Percentiles rank a stretch among this genome's conserved stretches.
phyloP scores from a whole-genome alignment of 2,797 vertebrate genomes.

The Acrossocheilus wenchowensis region DNA sequence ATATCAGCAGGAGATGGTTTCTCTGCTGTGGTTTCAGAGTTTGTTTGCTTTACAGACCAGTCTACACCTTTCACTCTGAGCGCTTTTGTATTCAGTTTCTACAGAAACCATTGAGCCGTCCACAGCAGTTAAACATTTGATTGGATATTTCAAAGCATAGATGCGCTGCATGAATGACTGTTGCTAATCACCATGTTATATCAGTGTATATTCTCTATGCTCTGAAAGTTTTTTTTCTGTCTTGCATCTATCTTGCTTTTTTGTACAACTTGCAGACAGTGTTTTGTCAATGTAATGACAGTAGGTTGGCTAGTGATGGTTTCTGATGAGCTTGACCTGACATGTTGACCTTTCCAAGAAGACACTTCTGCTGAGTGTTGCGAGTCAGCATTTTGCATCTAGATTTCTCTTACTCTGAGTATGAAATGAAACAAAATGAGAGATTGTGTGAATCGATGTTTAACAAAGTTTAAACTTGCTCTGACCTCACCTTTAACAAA shows the following conservation, averaged over 20 bases:
- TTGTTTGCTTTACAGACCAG: slow-evolving; percentile 16
- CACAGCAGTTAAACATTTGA: not conserved
- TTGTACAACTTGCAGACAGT: not conserved
- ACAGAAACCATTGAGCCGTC: not conserved
- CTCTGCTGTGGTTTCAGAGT: not conserved
- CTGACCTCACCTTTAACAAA: no score
- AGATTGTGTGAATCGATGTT: not conserved
- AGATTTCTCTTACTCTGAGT: not conserved
- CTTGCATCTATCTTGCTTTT: not conserved
- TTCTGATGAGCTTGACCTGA: not conserved
- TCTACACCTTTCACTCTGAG: slow-evolving; percentile 1
- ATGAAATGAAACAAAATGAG: not conserved
- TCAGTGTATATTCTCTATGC: not conserved
- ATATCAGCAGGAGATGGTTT: slow-evolving; percentile 16
- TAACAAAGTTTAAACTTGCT: no score
- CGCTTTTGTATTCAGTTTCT: not conserved
- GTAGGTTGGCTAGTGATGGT: slow-evolving; percentile 3
- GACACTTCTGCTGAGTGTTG: not conserved
- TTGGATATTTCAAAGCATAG: not conserved
- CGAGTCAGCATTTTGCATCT: not conserved
- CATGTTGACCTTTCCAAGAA: slow-evolving; percentile 13
- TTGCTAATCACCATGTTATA: not conserved
- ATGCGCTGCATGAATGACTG: not conserved
- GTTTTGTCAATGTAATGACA: not conserved
- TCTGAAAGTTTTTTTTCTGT: not conserved